Evolutionary conservation across 2,888 invertebrate species (phyloP).

Genomic region (Oeneis ivallda): DNA sequence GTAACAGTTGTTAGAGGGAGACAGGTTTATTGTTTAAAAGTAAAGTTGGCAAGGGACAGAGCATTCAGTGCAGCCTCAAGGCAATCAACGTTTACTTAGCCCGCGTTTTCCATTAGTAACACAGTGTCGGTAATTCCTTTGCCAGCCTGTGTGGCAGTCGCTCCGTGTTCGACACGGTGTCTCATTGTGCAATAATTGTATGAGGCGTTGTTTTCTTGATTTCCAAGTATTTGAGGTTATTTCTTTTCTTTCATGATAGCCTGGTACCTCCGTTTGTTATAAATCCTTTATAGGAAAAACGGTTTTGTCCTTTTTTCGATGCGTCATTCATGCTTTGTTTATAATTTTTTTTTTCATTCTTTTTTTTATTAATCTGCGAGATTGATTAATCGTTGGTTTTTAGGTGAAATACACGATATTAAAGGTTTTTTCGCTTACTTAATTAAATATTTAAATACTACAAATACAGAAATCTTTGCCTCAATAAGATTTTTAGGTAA

Average conservation of each 20-base stretch:
- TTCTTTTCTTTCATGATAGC: slow-evolving; percentile 60
- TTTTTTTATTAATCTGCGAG: slow-evolving; percentile 1
- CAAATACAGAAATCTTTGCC: neutral
- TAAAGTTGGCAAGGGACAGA: slow-evolving; percentile 49
- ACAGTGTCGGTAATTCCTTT: slow-evolving; percentile 45
- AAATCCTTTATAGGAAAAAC: slow-evolving; percentile 50
- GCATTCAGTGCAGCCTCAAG: slow-evolving; percentile 63
- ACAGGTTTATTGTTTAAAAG: slow-evolving; percentile 43
- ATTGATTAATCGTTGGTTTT: slow-evolving; percentile 6
- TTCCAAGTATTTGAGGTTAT: slow-evolving; percentile 62
- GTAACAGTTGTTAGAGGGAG: slow-evolving; percentile 52
- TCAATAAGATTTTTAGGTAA: neutral
- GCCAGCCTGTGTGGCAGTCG: slow-evolving; percentile 31
- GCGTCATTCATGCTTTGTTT: slow-evolving; percentile 10
- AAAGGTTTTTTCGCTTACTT: neutral
- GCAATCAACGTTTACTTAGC: slow-evolving; percentile 75
- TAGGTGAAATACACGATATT: neutral
- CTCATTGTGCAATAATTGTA: slow-evolving; percentile 34
- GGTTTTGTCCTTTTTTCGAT: slow-evolving; percentile 28
- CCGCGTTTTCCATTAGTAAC: slow-evolving; percentile 62
- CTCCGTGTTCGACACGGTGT: slow-evolving; percentile 46
- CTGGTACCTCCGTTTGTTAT: slow-evolving; percentile 57
- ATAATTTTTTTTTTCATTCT: neutral
- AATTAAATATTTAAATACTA: neutral
- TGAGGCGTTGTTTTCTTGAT: slow-evolving; percentile 61